phyloP scores from a whole-genome alignment of 1,140 invertebrate genomes.

The Listronotus oregonensis region DNA sequence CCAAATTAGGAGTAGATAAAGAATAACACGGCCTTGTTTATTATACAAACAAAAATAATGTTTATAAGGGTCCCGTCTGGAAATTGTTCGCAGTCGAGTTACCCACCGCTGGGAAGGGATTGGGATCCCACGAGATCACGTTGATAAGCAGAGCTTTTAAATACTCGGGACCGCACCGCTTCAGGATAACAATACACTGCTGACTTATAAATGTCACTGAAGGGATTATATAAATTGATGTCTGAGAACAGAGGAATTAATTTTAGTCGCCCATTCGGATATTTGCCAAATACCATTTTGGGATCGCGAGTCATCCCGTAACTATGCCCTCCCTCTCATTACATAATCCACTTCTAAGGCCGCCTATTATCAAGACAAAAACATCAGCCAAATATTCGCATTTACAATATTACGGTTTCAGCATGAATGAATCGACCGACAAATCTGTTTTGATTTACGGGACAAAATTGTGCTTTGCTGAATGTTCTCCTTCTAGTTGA shows the following conservation, averaged over 20 bases:
- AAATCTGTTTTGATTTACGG: constrained; percentile 31
- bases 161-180: constrained; percentile 49
- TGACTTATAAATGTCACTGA: constrained; percentile 55
- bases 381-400: constrained; percentile 32
- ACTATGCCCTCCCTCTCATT: constrained; percentile 42
- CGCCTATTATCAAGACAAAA: constrained; percentile 45
- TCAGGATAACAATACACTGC: constrained; percentile 54
- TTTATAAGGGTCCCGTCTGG: constrained; percentile 31
- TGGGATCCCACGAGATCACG: constrained; percentile 41
- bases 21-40: constrained; percentile 23
- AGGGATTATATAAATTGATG: constrained; percentile 54
- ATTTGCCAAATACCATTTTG: constrained; percentile 53
- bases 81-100: constrained; percentile 28
- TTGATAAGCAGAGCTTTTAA: constrained; percentile 55
- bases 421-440: constrained; percentile 28
- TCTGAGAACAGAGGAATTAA: constrained; percentile 54
- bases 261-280: constrained; percentile 54
- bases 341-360: constrained; percentile 43
- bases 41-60: constrained; percentile 36
- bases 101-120: constrained; percentile 26
- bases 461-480: constrained; percentile 19
- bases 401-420: constrained; percentile 30
- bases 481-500: constrained; percentile 23
- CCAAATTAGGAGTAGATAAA: constrained; percentile 25
- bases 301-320: constrained; percentile 45